Evolutionary conservation across 2,797 vertebrate genomes (phyloP).

Genomic region (Mus caroli): DNA sequence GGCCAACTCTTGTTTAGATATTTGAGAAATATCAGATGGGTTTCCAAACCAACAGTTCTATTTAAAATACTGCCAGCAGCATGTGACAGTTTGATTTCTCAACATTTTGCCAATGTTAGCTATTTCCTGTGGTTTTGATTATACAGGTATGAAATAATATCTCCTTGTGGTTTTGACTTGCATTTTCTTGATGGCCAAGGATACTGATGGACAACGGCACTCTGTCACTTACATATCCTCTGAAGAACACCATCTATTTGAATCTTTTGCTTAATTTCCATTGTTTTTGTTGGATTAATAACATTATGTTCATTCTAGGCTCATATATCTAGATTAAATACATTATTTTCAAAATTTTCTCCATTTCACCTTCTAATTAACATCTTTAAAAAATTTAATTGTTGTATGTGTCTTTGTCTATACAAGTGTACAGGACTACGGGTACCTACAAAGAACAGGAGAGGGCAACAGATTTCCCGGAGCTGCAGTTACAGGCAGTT

Average conservation of each 20-base stretch:
- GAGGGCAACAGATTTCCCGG: neutral
- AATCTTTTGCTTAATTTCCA: neutral
- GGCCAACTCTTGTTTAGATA: neutral
- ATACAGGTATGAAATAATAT: neutral
- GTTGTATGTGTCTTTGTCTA: neutral
- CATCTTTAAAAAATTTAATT: neutral
- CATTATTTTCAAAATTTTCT: neutral
- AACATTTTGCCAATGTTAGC: neutral
- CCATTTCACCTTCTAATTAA: neutral
- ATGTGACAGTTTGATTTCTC: neutral
- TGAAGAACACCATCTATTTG: neutral
- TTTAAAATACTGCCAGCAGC: slow-evolving; percentile 33
- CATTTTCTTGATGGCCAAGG: neutral
- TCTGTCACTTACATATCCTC: neutral
- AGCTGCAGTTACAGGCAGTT: neutral
- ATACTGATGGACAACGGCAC: neutral
- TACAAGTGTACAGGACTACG: neutral
- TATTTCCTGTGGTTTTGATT: neutral
- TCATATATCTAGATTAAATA: neutral
- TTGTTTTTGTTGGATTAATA: neutral
- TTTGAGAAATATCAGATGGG: slow-evolving; percentile 27
- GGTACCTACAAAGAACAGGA: neutral
- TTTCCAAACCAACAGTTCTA: neutral
- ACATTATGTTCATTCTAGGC: slow-evolving; percentile 15
- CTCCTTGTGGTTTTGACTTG: slow-evolving; percentile 19